Conservation (phyloP, 2,797 vertebrate species). For the Eurystomus glaucurus region DNA sequence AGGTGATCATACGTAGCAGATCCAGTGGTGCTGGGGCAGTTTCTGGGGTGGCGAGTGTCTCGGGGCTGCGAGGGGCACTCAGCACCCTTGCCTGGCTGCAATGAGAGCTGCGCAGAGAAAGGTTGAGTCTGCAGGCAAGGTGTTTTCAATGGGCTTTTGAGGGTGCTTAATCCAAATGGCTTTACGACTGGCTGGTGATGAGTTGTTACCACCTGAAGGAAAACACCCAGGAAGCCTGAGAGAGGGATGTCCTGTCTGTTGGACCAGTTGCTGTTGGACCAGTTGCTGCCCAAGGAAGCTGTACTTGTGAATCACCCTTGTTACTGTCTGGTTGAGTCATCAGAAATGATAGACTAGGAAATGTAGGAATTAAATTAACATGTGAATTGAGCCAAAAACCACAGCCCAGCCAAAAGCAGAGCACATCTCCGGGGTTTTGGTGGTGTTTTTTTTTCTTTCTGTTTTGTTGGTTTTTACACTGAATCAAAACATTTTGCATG, state of each 20-base stretch:
- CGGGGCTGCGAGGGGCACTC: not conserved
- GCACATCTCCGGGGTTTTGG: not conserved
- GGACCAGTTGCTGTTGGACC: not conserved
- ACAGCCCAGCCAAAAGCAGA: not conserved
- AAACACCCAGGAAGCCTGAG: not conserved
- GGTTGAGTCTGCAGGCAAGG: not conserved
- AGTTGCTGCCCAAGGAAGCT: not conserved
- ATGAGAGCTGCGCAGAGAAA: not conserved
- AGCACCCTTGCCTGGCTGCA: fast-evolving
- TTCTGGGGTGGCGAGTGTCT: not conserved
- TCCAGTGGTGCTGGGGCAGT: not conserved
- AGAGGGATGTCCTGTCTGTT: not conserved
- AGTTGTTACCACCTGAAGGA: slow-evolving; percentile 22
- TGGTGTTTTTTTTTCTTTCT: not conserved
- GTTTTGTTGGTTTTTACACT: not conserved
- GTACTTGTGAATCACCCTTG: not conserved
- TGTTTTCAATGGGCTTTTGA: not conserved
- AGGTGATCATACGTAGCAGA: not conserved
- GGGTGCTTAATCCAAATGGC: not conserved
- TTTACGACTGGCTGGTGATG: not conserved
- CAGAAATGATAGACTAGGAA: slow-evolving; percentile 38
- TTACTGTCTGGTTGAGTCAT: not conserved
- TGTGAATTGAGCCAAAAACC: not conserved
- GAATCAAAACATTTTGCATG: not conserved
- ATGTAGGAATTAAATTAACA: slow-evolving; percentile 15